Evolutionary conservation across 2,888 invertebrate genomes (phyloP).

Genomic region (Hermodice carunculata): DNA sequence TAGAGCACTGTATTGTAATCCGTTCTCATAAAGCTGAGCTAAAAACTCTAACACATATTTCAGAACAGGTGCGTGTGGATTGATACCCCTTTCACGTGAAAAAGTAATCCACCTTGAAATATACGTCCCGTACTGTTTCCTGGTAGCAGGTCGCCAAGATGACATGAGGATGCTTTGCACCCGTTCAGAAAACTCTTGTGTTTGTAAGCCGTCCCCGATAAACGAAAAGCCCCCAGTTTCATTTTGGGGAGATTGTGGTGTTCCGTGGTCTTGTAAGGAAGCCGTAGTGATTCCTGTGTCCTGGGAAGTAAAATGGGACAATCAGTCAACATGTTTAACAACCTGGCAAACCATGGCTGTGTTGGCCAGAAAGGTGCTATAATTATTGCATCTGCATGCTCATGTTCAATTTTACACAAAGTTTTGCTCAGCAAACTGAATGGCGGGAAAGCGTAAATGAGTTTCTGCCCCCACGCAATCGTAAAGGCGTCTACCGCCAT

Average conservation of each 20-base stretch:
- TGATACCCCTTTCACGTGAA: too few relatives aligned
- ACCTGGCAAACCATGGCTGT: conserved; percentile 35
- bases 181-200: background rate
- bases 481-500: conserved; percentile 19
- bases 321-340: conserved; percentile 10
- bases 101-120: conserved; percentile 30
- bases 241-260: conserved; percentile 18
- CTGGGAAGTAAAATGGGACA: background rate
- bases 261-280: background rate
- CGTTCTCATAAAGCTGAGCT: conserved; percentile 7
- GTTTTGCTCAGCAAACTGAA: background rate
- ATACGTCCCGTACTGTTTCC: conserved; percentile 23
- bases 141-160: conserved; percentile 36
- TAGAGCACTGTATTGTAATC: conserved; percentile 26
- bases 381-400: too few relatives aligned
- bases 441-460: background rate
- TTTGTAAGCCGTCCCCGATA: conserved; percentile 27
- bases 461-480: background rate
- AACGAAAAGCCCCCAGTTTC: conserved; percentile 26
- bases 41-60: conserved; percentile 21
- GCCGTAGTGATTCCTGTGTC: background rate
- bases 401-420: background rate
- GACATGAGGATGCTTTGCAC: conserved; percentile 22
- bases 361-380: conserved; percentile 33
- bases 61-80: conserved; percentile 17